These are phyloP conservation scores for Chaetogeoica ovagalla DNA, from an alignment of 2,888 invertebrate genomes.

Conservation along the genomic window DNA sequence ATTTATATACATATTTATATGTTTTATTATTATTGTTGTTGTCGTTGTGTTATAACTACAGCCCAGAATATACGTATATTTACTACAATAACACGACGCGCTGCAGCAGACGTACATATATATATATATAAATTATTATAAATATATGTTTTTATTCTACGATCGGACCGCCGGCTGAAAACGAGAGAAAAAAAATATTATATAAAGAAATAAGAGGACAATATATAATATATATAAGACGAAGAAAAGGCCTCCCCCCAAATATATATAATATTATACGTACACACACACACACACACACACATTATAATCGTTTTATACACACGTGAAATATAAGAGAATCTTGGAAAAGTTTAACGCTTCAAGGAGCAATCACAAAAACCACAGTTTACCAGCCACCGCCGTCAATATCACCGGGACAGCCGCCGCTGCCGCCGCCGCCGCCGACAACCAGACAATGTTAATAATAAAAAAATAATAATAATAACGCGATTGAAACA, in stretches of 20 bases:
- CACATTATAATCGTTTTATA: slow-evolving; percentile 51
- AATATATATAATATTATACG: background rate
- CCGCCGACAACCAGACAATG: slow-evolving; percentile 34
- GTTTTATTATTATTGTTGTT: slow-evolving; percentile 30
- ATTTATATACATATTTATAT: slow-evolving; percentile 7
- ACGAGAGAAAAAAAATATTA: background rate
- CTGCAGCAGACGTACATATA: background rate
- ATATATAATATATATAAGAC: slow-evolving; percentile 19
- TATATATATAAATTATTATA: background rate
- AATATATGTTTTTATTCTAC: slow-evolving; percentile 30
- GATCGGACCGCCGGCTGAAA: slow-evolving; percentile 45
- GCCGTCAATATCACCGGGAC: no score
- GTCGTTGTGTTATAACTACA: slow-evolving; percentile 40
- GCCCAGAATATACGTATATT: slow-evolving; percentile 27
- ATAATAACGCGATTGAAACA: slow-evolving; percentile 40
- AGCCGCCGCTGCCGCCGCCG: background rate
- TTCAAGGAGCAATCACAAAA: slow-evolving; percentile 52
- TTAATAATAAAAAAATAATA: slow-evolving; percentile 50
- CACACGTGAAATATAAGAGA: slow-evolving; percentile 28
- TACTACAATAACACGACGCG: slow-evolving; percentile 43
- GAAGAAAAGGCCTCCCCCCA: slow-evolving; percentile 41
- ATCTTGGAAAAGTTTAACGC: slow-evolving; percentile 50
- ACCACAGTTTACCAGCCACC: slow-evolving; percentile 51
- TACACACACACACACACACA: background rate
- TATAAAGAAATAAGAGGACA: slow-evolving; percentile 22